Conservation (phyloP, 2,888 invertebrate genomes). For the Sussaba pulchella region DNA sequence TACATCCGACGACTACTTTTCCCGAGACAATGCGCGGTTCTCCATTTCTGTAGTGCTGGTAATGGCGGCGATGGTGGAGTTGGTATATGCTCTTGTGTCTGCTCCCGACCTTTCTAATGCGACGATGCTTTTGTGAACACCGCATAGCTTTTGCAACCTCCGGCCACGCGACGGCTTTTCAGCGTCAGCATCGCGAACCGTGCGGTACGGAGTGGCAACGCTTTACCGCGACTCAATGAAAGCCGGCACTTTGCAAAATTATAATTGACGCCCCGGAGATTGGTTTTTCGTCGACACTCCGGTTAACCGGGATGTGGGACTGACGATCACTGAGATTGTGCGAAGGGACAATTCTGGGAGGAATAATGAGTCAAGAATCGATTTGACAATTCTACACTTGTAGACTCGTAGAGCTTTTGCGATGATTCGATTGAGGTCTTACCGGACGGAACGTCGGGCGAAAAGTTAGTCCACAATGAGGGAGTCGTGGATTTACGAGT, state of each 20-base stretch:
- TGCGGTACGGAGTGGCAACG: not conserved
- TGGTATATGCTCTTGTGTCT: not conserved
- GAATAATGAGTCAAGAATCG: no score
- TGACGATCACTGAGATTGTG: not conserved
- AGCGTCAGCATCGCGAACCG: conserved; percentile 3
- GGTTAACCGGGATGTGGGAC: not conserved
- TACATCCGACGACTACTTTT: conserved; percentile 49
- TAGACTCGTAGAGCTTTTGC: no score
- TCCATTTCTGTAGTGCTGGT: conserved; percentile 31
- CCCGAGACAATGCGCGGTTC: conserved; percentile 47
- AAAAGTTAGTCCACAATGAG: no score
- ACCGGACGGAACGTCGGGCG: no score
- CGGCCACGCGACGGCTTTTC: conserved; percentile 8
- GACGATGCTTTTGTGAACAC: conserved; percentile 46
- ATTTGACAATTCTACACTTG: no score
- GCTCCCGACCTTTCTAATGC: conserved; percentile 19
- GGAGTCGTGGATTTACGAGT: no score
- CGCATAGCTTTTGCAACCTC: conserved; percentile 26
- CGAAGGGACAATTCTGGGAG: not conserved
- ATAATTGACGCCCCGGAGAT: conserved; percentile 35
- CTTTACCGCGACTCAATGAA: conserved; percentile 27
- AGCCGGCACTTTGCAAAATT: conserved; percentile 32
- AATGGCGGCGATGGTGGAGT: not conserved
- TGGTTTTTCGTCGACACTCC: not conserved
- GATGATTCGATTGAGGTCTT: no score